Conservation (phyloP, 2,888 invertebrate species). For the Apotomis capreana region DNA sequence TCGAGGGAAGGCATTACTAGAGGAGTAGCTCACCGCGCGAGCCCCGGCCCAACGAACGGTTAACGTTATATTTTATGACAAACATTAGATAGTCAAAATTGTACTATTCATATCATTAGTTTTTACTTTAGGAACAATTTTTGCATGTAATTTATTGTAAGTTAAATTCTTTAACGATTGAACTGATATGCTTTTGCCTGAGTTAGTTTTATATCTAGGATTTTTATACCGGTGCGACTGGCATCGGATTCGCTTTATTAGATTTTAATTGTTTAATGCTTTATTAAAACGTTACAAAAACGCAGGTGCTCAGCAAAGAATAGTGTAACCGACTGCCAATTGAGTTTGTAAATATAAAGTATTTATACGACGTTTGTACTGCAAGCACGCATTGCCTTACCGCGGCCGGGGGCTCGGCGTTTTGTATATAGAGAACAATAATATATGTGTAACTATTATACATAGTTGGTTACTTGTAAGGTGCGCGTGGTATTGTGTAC, state of each 20-base stretch:
- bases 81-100: constrained; percentile 81
- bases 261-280: constrained; percentile 68
- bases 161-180: constrained; percentile 64
- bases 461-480: constrained; percentile 79
- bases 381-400: constrained; percentile 72
- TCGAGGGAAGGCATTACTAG: constrained; percentile 60
- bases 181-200: constrained; percentile 55
- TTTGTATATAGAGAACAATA: constrained; percentile 79
- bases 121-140: constrained; percentile 79
- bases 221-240: constrained; percentile 12
- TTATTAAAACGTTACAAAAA: constrained; percentile 69
- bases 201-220: constrained; percentile 19
- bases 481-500: constrained; percentile 72
- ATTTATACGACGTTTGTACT: constrained; percentile 66
- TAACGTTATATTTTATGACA: constrained; percentile 62
- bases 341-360: constrained; percentile 77
- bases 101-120: constrained; percentile 82
- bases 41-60: constrained; percentile 56
- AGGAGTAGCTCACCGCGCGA: constrained; percentile 53
- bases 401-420: constrained; percentile 68
- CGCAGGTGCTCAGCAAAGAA: constrained; percentile 68
- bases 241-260: constrained; percentile 55
- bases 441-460: constrained; percentile 73
- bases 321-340: constrained; percentile 69
- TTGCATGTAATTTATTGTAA: constrained; percentile 65